Percentiles rank a stretch among this genome's conserved stretches.
phyloP scores from a whole-genome alignment of 2,113 vertebrate species.

The Petrocephalus zakoni region DNA sequence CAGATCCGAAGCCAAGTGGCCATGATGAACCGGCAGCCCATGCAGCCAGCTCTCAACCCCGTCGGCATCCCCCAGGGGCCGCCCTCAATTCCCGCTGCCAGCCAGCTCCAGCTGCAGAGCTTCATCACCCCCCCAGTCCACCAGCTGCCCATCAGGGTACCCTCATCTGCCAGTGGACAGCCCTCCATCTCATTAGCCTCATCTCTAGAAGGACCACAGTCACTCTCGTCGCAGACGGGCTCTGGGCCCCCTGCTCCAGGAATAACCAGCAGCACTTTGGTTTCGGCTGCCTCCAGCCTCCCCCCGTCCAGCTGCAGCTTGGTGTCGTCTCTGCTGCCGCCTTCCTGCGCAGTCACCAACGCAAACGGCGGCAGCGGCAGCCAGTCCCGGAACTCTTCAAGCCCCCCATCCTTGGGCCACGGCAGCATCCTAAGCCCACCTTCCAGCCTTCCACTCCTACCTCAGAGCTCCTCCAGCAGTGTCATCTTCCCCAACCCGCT shows the following conservation, averaged over 20 bases:
- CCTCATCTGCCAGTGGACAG: conserved; percentile 59
- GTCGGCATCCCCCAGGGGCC: conserved; percentile 53
- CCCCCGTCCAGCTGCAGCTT: conserved; percentile 55
- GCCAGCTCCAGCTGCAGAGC: conserved; percentile 78
- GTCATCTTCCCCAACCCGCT: conserved; percentile 98
- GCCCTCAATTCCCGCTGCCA: conserved; percentile 60
- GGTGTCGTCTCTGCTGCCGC: conserved; percentile 63
- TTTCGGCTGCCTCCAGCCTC: conserved; percentile 55
- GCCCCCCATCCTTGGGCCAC: conserved; percentile 76
- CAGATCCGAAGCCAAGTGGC: conserved; percentile 96
- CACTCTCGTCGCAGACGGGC: conserved; percentile 67
- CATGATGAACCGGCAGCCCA: conserved; percentile 82
- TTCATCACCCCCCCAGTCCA: conserved; percentile 73
- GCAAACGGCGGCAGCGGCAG: conserved; percentile 51
- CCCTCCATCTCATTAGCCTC: conserved; percentile 56
- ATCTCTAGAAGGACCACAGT: conserved; percentile 66
- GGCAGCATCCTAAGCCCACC: conserved; percentile 73
- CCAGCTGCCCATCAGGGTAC: conserved; percentile 75
- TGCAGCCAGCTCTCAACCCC: conserved; percentile 67
- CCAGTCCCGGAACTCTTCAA: conserved; percentile 72
- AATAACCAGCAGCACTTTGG: conserved; percentile 57
- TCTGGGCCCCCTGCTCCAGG: conserved; percentile 69
- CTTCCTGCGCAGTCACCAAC: conserved; percentile 60
- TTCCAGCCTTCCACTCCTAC: conserved; percentile 87
- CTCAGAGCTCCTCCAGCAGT: conserved; percentile 88